Conservation (phyloP, 2,113 vertebrate species). For the Chionodraco myersi region DNA sequence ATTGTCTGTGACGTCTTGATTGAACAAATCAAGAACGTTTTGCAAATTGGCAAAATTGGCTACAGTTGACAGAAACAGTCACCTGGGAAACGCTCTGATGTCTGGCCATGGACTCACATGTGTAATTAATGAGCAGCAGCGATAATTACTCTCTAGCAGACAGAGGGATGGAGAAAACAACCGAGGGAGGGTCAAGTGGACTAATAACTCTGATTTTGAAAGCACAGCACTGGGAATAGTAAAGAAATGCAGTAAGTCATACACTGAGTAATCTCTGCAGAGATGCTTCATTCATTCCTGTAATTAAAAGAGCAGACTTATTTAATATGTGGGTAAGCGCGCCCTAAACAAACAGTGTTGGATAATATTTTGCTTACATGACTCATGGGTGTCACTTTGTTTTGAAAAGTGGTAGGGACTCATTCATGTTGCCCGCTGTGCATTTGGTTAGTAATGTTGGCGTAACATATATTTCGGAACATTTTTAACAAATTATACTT, state of each 20-base stretch:
- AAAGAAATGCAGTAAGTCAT: constrained; percentile 8
- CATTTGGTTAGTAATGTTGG: no score
- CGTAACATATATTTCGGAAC: no score
- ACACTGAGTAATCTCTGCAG: constrained; percentile 3
- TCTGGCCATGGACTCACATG: constrained; percentile 35
- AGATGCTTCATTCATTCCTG: not conserved
- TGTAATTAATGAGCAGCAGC: constrained; percentile 73
- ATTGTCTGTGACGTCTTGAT: constrained; percentile 74
- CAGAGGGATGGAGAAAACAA: constrained; percentile 37
- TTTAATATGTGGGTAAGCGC: not conserved
- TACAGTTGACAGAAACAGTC: constrained; percentile 67
- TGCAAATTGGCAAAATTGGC: constrained; percentile 72
- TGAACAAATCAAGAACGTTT: constrained; percentile 64
- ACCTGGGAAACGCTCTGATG: constrained; percentile 28
- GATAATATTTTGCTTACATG: not conserved
- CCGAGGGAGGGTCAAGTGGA: constrained; percentile 35
- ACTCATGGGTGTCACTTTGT: no score
- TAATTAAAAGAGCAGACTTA: constrained; percentile 5
- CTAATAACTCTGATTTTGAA: constrained; percentile 28
- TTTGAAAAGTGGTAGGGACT: no score
- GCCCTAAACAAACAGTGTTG: not conserved
- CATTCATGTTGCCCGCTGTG: no score
- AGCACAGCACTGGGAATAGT: not conserved
- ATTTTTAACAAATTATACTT: no score
- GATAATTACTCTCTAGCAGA: constrained; percentile 71